These are phyloP conservation scores for Ichneumoninae sp. DNA, from an alignment of 2,888 invertebrate species.

Conservation along the genomic window DNA sequence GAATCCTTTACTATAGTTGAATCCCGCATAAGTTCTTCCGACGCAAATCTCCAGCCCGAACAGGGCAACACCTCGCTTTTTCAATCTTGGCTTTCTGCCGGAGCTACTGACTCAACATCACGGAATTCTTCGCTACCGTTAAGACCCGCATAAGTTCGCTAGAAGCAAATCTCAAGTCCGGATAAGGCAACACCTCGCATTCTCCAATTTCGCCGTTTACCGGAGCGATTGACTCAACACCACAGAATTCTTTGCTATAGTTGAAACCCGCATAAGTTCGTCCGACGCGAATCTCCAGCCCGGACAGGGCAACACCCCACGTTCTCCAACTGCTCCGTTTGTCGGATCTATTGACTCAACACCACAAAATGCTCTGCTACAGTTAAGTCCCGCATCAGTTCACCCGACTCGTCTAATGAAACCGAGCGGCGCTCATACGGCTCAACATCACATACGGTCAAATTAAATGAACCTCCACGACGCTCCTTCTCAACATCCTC, in stretches of 20 bases:
- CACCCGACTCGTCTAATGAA: background rate
- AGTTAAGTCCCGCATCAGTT: background rate
- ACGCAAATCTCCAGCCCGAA: too few relatives aligned
- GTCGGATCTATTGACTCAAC: background rate
- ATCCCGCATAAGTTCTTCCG: too few relatives aligned
- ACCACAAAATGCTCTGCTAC: background rate
- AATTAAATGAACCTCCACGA: background rate
- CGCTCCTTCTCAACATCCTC: background rate
- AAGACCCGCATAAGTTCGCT: background rate
- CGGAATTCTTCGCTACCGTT: too few relatives aligned
- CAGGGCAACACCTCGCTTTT: too few relatives aligned
- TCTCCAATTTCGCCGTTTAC: slow-evolving; percentile 1
- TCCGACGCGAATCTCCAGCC: slow-evolving; percentile 20
- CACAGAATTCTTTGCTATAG: background rate
- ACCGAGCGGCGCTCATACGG: background rate
- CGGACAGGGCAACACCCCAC: background rate
- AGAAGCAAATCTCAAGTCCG: slow-evolving; percentile 18
- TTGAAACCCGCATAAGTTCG: too few relatives aligned
- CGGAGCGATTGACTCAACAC: background rate
- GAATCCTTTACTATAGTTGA: background rate
- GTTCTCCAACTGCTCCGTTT: background rate
- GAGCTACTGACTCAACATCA: too few relatives aligned
- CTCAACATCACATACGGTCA: background rate
- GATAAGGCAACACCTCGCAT: slow-evolving; percentile 2
- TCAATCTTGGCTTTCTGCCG: too few relatives aligned